Evolutionary conservation across 1,140 invertebrate genomes (phyloP), one percentile per base, ranked within the genome.

Genomic region (Drosophila sucinea): DNA sequence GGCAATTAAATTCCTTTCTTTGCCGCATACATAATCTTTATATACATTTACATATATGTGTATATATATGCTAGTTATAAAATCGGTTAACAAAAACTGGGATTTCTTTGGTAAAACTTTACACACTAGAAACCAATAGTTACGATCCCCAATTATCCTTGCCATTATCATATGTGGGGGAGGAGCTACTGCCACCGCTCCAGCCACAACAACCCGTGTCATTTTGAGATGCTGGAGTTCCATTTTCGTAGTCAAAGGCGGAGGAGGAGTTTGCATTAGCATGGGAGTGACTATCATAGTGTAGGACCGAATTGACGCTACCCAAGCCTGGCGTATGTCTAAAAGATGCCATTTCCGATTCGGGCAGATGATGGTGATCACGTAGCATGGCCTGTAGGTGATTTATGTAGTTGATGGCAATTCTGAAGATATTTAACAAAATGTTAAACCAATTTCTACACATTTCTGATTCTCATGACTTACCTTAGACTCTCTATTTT

Each of bases 401-500:
- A 62, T 95, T 93, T 67, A 97, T 97, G 89, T 97, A 97, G 54
- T 95, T 95, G 69, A 97, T 97, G 17, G 96, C 96, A 92, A 95
- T 94, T 73, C 95, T 95, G 91, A 60, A 93, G 6, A 35, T 1
- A 2, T 0, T 57, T 27, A 32, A 25, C 30, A 10, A 40, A n/a
- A n/a, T 10, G 6, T 27, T 63, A 4, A 23, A 56, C 65, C 25
- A 33, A n/a, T 44, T 10, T 30, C 35, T 5, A 55, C 4, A 40
- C 51, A 10, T 54, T 47, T 30, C 32, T 54, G 10, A 29, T 44
- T n/a, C 3, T 33, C 27, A 17, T 23, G 0, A 65, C 89, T 73
- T 93, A 96, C 94, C 96, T 94, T 1, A 97, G 92, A 30, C 95
- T 96, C 89, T 97, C 97, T 67, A 97, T 97, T 92, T 97, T 97